Evolutionary conservation across 1,140 invertebrate genomes (phyloP).

Genomic region (Drosophila dunni): DNA sequence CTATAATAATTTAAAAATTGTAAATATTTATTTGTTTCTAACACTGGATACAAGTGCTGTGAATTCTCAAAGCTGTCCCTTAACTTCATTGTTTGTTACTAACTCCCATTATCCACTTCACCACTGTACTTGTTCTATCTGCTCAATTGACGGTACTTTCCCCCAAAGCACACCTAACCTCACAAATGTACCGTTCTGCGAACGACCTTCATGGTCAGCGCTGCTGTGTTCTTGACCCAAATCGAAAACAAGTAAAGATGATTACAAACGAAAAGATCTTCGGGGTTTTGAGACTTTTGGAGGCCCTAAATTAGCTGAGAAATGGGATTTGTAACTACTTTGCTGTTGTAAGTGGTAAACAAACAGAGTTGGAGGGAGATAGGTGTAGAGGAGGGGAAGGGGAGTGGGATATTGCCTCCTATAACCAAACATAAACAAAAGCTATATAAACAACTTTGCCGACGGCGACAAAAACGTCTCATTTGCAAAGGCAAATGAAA

Average conservation of each 20-base stretch:
- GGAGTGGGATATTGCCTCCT: not conserved
- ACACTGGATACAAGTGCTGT: not conserved
- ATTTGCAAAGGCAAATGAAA: slow-evolving; percentile 62
- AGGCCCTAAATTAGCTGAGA: slow-evolving; percentile 29
- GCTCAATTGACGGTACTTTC: not conserved
- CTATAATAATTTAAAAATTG: no score
- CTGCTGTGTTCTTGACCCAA: slow-evolving; percentile 24
- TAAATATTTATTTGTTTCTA: not conserved
- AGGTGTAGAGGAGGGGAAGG: no score
- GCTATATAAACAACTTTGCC: slow-evolving; percentile 45
- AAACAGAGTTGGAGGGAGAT: slow-evolving; percentile 42
- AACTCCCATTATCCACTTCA: slow-evolving; percentile 14
- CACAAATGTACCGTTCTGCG: not conserved
- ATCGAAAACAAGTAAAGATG: not conserved
- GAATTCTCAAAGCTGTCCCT: slow-evolving; percentile 8
- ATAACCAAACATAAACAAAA: slow-evolving; percentile 42
- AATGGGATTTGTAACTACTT: slow-evolving; percentile 46
- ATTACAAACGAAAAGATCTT: not conserved
- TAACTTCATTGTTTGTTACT: slow-evolving; percentile 23
- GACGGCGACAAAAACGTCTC: slow-evolving; percentile 36
- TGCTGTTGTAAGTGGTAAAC: slow-evolving; percentile 23
- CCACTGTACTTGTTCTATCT: not conserved
- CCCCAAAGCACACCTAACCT: not conserved
- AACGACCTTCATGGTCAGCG: slow-evolving; percentile 4
- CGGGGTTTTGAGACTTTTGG: slow-evolving; percentile 1